Base-by-base conservation (phyloP, 1,140 invertebrate genomes). In the Macrosteles quadrilineatus region DNA sequence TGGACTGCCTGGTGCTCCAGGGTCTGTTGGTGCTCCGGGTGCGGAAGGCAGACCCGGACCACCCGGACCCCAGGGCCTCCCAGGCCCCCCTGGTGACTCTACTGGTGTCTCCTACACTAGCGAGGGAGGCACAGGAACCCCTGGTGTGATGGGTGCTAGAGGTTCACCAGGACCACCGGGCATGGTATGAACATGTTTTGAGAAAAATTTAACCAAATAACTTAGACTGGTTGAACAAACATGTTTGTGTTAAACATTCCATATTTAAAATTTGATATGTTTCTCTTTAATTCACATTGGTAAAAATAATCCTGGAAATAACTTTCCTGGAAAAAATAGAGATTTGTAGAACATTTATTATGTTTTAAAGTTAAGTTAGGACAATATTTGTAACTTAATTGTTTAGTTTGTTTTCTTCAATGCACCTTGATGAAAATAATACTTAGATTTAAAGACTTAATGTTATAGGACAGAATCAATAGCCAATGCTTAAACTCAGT, bases 101-200 rank as follows among this genome's bases (percentile, higher is more conserved):
- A 76, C 76, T 36, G 67, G 32, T 6, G 32, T 76, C 6, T 73
- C 27, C 31, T 69, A 67, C 19, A 27, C 74, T 1, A 69, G 55
- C 30, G 68, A 68, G 6, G 67, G 72, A 23, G 21, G 50, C 14
- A 71, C 50, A 73, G 78, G 78, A 3, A 75, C 71, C 64, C 81
- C 78, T 25, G 82, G 82, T 32, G 74, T 78, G n/a, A 76, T 74
- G 27, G 83, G 83, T 6, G 77, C 74, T 1, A 78, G 77, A 75
- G 84, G 84, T 30, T 68, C 73, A 14, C 77, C 81, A 50, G 85
- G 85, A 53, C 73, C 75, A 9, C 72, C 78, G 29, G 85, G 84
- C 59, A 68, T 78, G 68, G 79, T 79, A 75, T 80, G 76, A 71
- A n/a, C n/a, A n/a, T n/a, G n/a, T n/a, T n/a, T n/a, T n/a, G n/a